Conservation (phyloP, 2,888 invertebrate species). For the Latrodectus elegans region DNA sequence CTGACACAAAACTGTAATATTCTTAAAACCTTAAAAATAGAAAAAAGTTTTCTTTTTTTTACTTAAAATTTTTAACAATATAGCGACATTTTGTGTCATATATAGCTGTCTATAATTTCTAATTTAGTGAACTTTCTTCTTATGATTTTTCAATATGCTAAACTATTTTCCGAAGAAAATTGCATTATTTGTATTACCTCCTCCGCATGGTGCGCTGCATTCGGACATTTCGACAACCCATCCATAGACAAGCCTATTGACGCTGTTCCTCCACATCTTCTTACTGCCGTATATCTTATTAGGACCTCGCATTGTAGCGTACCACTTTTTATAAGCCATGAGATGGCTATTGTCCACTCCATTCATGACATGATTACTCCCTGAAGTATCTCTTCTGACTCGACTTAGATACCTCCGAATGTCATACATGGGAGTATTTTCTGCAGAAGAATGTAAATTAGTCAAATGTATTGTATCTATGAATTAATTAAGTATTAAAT, state of each 20-base stretch:
- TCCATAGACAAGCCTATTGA: conserved; percentile 49
- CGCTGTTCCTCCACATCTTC: conserved; percentile 38
- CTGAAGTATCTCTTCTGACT: conserved; percentile 55
- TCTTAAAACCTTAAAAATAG: conserved; percentile 55
- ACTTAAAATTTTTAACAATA: too few relatives aligned
- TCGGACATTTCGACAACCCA: conserved; percentile 71
- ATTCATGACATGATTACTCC: conserved; percentile 46
- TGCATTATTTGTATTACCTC: conserved; percentile 41
- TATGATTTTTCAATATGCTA: too few relatives aligned
- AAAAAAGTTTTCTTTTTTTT: neutral
- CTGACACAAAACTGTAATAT: conserved; percentile 68
- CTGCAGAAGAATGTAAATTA: conserved; percentile 7
- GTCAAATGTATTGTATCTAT: neutral
- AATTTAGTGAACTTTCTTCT: too few relatives aligned
- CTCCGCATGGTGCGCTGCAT: conserved; percentile 69
- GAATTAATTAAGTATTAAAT: too few relatives aligned
- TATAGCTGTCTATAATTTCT: too few relatives aligned
- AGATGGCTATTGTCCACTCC: conserved; percentile 12
- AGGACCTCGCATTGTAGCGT: neutral
- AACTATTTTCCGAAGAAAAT: too few relatives aligned
- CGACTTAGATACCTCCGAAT: conserved; percentile 60
- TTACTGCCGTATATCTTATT: conserved; percentile 25
- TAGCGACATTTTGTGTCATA: too few relatives aligned
- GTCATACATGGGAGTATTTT: conserved; percentile 61
- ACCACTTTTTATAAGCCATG: conserved; percentile 38